Percentiles rank a stretch among this genome's conserved stretches.
Conservation (phyloP, 2,113 vertebrate genomes). For the Burhinus bistriatus region DNA sequence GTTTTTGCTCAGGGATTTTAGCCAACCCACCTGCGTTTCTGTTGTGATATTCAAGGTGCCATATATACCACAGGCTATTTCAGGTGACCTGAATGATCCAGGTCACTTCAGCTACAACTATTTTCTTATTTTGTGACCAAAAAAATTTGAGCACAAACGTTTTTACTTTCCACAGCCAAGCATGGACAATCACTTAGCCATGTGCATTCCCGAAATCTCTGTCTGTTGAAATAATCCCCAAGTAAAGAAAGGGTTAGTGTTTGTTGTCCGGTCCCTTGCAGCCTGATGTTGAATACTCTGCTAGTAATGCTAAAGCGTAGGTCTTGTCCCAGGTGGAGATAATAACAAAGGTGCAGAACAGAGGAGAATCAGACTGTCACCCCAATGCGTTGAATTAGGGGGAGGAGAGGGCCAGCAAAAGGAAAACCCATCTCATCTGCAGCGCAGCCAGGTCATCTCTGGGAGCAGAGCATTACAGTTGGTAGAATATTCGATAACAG, state of each 20-base stretch:
- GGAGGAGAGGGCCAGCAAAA: not conserved
- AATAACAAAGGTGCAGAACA: not conserved
- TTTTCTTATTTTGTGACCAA: not conserved
- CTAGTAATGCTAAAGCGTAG: not conserved
- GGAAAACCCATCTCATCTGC: not conserved
- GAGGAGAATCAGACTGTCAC: not conserved
- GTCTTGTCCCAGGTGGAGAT: not conserved
- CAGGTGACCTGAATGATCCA: not conserved
- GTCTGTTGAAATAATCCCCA: not conserved
- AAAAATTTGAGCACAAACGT: not conserved
- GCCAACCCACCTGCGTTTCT: not conserved
- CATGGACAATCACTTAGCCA: not conserved
- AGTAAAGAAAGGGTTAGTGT: not conserved
- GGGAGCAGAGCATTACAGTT: not conserved
- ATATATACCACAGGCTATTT: not conserved
- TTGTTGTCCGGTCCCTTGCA: not conserved
- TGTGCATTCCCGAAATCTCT: not conserved
- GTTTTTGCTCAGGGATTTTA: not conserved
- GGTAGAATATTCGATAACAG: constrained; percentile 20
- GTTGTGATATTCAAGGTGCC: not conserved
- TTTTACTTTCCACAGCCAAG: not conserved
- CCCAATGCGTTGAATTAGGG: not conserved
- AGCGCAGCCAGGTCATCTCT: not conserved
- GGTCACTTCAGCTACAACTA: not conserved
- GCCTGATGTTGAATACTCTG: not conserved